Conservation (phyloP, 92 coral and sea anemone species). For the Umimayanthus chanpuru region DNA sequence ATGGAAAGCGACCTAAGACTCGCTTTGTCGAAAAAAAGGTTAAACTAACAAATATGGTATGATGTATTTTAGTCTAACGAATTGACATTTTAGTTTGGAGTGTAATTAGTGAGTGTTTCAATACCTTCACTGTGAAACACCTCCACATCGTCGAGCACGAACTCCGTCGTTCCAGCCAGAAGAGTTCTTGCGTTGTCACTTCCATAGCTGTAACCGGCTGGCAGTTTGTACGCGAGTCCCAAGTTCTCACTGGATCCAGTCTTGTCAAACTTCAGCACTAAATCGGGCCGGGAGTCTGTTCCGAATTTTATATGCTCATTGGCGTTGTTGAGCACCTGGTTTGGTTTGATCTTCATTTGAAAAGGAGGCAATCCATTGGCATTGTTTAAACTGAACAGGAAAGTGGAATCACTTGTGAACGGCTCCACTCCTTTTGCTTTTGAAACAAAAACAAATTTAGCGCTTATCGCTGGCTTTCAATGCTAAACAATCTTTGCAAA, state of each 20-base stretch:
- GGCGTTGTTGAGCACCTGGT: neutral
- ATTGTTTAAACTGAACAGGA: slow-evolving; percentile 73
- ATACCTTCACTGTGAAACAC: slow-evolving; percentile 64
- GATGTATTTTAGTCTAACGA: no score
- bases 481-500: no score
- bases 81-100: no score
- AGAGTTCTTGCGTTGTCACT: slow-evolving; percentile 38
- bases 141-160: slow-evolving; percentile 62
- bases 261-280: slow-evolving; percentile 20
- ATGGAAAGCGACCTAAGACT: no score
- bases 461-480: neutral
- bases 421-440: neutral
- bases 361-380: slow-evolving; percentile 62
- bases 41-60: no score
- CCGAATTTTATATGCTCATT: slow-evolving; percentile 9
- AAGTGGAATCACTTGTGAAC: slow-evolving; percentile 33
- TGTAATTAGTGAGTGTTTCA: no score
- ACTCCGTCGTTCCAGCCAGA: slow-evolving; percentile 53
- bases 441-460: neutral
- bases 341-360: slow-evolving; percentile 45
- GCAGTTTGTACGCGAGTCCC: slow-evolving; percentile 40
- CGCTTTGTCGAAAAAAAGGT: no score
- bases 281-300: neutral
- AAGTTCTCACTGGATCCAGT: slow-evolving; percentile 28
- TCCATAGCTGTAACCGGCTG: neutral